Evolutionary conservation across 2,797 vertebrate species (phyloP), one percentile per base, ranked within the genome.

Genomic region (Mormyrops boulengeri): DNA sequence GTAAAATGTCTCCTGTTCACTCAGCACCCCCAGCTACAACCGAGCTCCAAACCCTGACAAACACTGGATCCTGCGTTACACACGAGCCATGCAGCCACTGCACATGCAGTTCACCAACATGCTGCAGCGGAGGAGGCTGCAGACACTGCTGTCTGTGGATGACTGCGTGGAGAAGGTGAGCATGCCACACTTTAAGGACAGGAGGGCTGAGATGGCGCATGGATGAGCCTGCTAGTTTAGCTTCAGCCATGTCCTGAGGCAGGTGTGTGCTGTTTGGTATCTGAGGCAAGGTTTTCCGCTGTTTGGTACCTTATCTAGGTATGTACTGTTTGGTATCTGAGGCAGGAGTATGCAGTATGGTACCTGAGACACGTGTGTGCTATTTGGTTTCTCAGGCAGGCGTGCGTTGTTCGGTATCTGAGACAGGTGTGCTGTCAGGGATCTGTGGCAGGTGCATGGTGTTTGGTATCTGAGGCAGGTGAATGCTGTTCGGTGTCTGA

Each of bases 21-120:
- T 80, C 93, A 99, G 98, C 95, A 99, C 98, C 4, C 98, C 98
- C 0, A 99, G 98, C 95, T 99, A 99, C 89, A 99, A 99, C 96
- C 97, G 98, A 0, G 98, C 98, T 0, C 98, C 98, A 5, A 99
- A 99, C 93, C 96, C 94, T 0, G 98, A 99, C 96, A 99, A 99
- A 92, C 98, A 99, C 94, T 99, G 98, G 98, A 99, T 99, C 94
- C 97, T 99, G 92, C 97, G 98, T 88, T 99, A 99, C 94, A 99
- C 98, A 0, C 98, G 98, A 17, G 95, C 98, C 26, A 99, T 99
- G 98, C 99, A 97, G 92, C 98, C 98, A 0, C 97, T 99, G 92
- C 98, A 99, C 95, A 99, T 99, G 98, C 96, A 99, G 91, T 99
- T 99, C 95, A 99, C 98, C n/a, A 99, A 99, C 95, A 96, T 99